phyloP scores from a whole-genome alignment of 2,797 vertebrate genomes.

The Sitta carolinensis region DNA sequence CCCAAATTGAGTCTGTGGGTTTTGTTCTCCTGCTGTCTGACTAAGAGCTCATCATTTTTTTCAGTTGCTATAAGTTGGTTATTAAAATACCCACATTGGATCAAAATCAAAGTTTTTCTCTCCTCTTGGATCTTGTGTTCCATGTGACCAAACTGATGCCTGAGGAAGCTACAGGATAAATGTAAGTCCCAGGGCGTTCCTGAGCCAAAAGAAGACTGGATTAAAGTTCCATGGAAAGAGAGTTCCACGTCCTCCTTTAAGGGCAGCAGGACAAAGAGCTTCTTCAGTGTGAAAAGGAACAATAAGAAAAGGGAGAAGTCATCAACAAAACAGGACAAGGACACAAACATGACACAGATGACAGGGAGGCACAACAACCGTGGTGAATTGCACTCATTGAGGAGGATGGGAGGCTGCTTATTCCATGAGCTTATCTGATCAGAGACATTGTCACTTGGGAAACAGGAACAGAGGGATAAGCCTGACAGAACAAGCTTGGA shows the following conservation, averaged over 20 bases:
- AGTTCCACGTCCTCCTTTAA: not conserved
- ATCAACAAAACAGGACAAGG: not conserved
- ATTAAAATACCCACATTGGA: not conserved
- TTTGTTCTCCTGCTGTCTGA: not conserved
- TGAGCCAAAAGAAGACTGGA: not conserved
- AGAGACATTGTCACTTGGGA: not conserved
- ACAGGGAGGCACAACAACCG: not conserved
- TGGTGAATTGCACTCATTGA: rapidly evolving
- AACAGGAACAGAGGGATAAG: not conserved
- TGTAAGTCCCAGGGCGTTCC: not conserved
- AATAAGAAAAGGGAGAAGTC: not conserved
- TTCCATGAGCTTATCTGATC: not conserved
- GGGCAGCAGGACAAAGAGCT: not conserved
- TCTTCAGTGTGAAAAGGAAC: not conserved
- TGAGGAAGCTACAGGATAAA: not conserved
- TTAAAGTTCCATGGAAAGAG: not conserved
- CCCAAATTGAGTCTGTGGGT: not conserved
- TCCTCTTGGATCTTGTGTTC: not conserved
- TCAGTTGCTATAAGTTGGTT: not conserved
- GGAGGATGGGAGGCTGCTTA: not conserved
- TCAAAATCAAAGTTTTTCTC: not conserved
- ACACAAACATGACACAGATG: not conserved
- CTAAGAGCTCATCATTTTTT: not conserved
- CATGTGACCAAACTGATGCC: not conserved
- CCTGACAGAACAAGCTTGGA: not conserved